phyloP scores from a whole-genome alignment of 2,797 vertebrate genomes.

The Allobates femoralis region DNA sequence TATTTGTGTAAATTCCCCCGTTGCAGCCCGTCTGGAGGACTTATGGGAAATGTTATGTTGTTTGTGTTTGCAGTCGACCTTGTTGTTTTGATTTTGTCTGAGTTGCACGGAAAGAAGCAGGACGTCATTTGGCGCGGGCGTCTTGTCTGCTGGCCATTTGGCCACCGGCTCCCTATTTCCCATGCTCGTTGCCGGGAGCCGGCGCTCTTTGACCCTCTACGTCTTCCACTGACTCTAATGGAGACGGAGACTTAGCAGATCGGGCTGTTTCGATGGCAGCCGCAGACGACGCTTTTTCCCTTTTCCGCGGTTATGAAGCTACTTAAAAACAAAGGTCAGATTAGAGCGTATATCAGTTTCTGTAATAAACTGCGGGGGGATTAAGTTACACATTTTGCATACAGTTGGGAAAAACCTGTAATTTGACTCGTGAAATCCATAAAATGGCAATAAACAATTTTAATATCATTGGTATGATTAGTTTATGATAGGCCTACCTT shows the following conservation, averaged over 20 bases:
- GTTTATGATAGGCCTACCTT: conserved; percentile 67
- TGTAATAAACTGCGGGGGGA: conserved; percentile 74
- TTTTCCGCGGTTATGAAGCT: conserved; percentile 70
- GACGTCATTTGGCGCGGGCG: conserved; percentile 83
- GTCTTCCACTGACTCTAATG: conserved; percentile 78
- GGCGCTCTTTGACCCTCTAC: conserved; percentile 74
- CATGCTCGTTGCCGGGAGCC: conserved; percentile 79
- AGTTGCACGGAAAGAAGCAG: conserved; percentile 83
- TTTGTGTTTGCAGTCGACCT: conserved; percentile 84
- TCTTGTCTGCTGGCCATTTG: conserved; percentile 85
- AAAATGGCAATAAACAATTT: conserved; percentile 78
- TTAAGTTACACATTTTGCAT: conserved; percentile 77
- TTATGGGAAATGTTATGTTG: conserved; percentile 86
- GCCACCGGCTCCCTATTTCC: conserved; percentile 80
- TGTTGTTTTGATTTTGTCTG: conserved; percentile 86
- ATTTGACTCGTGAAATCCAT: conserved; percentile 75
- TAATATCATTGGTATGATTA: conserved; percentile 71
- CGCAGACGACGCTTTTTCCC: conserved; percentile 60
- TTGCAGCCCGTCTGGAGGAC: conserved; percentile 79
- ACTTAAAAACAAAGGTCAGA: conserved; percentile 74
- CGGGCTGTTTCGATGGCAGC: conserved; percentile 74
- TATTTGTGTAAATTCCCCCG: conserved; percentile 79
- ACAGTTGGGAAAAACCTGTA: conserved; percentile 77
- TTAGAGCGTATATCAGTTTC: conserved; percentile 75
- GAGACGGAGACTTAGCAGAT: conserved; percentile 76